Conservation (phyloP, 2,797 vertebrate species). For the Lepus townsendii region DNA sequence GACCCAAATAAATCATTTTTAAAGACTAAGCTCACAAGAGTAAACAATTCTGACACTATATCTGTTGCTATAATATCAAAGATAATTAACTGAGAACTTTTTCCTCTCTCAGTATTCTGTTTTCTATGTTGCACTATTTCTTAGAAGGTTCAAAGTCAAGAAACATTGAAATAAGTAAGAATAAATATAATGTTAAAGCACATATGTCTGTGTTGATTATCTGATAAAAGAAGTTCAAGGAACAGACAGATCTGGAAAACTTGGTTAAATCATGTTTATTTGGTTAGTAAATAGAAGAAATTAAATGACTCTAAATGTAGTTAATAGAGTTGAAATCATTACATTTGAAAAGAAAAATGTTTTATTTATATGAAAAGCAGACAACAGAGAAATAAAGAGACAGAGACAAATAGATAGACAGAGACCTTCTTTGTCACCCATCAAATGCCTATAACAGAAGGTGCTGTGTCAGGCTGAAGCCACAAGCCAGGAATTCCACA, state of each 20-base stretch:
- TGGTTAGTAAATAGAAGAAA: neutral
- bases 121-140: neutral
- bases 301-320: neutral
- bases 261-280: neutral
- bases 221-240: neutral
- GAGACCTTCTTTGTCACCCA: too few species aligned
- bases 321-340: neutral
- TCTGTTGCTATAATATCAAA: neutral
- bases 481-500: too few species aligned
- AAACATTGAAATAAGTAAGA: conserved; percentile 25
- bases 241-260: neutral
- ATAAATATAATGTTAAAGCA: neutral
- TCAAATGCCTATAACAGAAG: too few species aligned
- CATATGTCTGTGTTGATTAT: neutral
- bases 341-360: neutral
- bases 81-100: neutral
- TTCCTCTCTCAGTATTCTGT: neutral
- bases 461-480: too few species aligned
- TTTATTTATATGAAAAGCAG: too few species aligned
- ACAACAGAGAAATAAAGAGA: too few species aligned
- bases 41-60: neutral
- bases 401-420: too few species aligned
- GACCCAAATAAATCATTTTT: neutral
- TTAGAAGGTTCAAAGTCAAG: neutral
- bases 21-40: neutral